Evolutionary conservation across 2,797 vertebrate species (phyloP), one percentile per base, ranked within the genome.

Genomic region (Hoplostethus atlanticus): DNA sequence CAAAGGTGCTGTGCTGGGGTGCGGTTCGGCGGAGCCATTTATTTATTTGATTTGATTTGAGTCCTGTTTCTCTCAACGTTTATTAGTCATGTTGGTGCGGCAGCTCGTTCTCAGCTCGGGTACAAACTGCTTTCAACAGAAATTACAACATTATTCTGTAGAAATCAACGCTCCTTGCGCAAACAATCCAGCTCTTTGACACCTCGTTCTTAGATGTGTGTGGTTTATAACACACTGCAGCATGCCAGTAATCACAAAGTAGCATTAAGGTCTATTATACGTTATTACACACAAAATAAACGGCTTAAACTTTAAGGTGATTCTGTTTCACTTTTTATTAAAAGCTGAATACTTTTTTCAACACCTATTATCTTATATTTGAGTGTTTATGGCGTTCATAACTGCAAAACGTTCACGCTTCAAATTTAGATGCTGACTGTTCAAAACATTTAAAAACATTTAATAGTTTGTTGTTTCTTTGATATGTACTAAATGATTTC

Each of bases 101-200:
- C 2, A 21, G 51, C 60, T 12, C 40, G 21, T 67, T 12, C 0
- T 17, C 4, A 1, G 34, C 62, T 46, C 38, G 0, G 0, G 34
- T 56, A 53, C 68, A 71, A 72, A 57, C 38, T 42, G 15, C 44
- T 66, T 64, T 58, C 46, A 28, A 42, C 28, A 38, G 48, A 70
- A 80, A 46, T 53, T 64, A 50, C 71, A 36, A 15, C 15, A 34
- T 50, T 17, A 31, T 38, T 76, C 25, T 38, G 6, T 5, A 58
- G 8, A 31, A n/a, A 40, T 54, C 48, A 12, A 3, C 38, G 9
- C 42, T 62, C 3, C 69, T 2, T 31, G 4, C 53, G n/a, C 47
- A 16, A 16, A 17, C 47, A 53, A 12, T 53, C 21, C 51, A 53
- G 4, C 4, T 21, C 21, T 21, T 21, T 21, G 21, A 21, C 21